A percentile compares a stretch with the other conserved stretches of the same genome.
These are phyloP conservation scores for Holcopasites calliopsidis DNA, from an alignment of 1,140 invertebrate species.

Conservation along the genomic window DNA sequence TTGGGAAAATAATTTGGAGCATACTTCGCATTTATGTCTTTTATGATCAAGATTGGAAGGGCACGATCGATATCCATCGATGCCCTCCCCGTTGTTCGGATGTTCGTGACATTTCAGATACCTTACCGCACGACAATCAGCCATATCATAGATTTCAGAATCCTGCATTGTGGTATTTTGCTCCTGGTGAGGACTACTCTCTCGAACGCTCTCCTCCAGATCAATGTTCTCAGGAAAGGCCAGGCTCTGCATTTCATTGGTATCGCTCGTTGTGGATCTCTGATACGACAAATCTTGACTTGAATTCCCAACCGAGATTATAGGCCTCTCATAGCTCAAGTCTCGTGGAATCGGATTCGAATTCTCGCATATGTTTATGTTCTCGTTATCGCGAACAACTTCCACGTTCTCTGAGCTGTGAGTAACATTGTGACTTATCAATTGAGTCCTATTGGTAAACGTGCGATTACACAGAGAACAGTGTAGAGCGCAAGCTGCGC, in stretches of 20 bases:
- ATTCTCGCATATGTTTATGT: conserved; percentile 69
- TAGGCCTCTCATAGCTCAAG: conserved; percentile 58
- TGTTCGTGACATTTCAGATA: conserved; percentile 32
- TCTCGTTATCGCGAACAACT: conserved; percentile 70
- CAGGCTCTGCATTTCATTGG: conserved; percentile 59
- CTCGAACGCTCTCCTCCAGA: conserved; percentile 39
- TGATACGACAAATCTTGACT: conserved; percentile 67
- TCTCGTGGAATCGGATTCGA: conserved; percentile 64
- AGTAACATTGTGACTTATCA: conserved; percentile 70
- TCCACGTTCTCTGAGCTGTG: conserved; percentile 69
- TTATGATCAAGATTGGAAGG: conserved; percentile 33
- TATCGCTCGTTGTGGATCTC: conserved; percentile 46
- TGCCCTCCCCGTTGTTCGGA: conserved; percentile 7
- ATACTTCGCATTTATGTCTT: conserved; percentile 74
- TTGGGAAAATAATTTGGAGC: conserved; percentile 74
- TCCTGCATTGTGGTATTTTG: conserved; percentile 35
- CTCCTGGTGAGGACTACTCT: conserved; percentile 34
- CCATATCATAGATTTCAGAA: conserved; percentile 16
- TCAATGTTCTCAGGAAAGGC: conserved; percentile 59
- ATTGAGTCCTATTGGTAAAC: conserved; percentile 69
- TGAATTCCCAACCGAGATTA: conserved; percentile 59
- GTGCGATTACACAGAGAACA: conserved; percentile 73
- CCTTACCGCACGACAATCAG: conserved; percentile 28
- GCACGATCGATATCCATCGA: conserved; percentile 43
- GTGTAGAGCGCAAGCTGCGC: conserved; percentile 69